These are phyloP conservation scores for Pandemis heparana DNA, from an alignment of 2,888 invertebrate genomes.

Conservation along the genomic window DNA sequence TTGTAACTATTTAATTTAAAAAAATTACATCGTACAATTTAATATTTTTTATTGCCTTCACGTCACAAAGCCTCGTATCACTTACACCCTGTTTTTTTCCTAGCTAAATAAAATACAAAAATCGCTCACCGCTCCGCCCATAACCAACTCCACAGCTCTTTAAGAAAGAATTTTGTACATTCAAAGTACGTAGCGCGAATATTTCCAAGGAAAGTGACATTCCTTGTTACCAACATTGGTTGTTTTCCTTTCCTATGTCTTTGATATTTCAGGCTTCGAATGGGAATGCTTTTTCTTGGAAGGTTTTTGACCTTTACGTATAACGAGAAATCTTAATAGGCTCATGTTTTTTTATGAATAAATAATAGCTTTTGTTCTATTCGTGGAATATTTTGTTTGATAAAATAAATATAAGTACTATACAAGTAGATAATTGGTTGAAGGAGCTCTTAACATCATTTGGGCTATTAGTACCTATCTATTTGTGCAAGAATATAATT, in stretches of 20 bases:
- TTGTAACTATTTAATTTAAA: too few species aligned
- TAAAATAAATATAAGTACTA: too few species aligned
- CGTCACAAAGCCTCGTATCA: too few species aligned
- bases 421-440: too few species aligned
- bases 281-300: neutral
- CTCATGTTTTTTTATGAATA: neutral
- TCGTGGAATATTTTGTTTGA: too few species aligned
- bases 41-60: too few species aligned
- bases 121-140: constrained; percentile 16
- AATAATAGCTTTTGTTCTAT: too few species aligned
- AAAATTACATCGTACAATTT: too few species aligned
- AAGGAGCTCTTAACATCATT: too few species aligned
- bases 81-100: neutral
- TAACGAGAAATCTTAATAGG: neutral
- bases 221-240: constrained; percentile 42
- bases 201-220: constrained; percentile 46
- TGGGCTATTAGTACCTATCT: too few species aligned
- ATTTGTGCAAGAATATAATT: too few species aligned
- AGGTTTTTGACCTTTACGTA: neutral
- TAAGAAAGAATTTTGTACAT: constrained; percentile 45
- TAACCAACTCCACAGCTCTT: neutral
- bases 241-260: constrained; percentile 33
- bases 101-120: neutral
- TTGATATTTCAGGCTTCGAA: constrained; percentile 5
- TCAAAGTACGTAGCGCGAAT: constrained; percentile 45